Evolutionary conservation across 2,113 vertebrate genomes (phyloP).

Genomic region (Erythrocercus mccallii): DNA sequence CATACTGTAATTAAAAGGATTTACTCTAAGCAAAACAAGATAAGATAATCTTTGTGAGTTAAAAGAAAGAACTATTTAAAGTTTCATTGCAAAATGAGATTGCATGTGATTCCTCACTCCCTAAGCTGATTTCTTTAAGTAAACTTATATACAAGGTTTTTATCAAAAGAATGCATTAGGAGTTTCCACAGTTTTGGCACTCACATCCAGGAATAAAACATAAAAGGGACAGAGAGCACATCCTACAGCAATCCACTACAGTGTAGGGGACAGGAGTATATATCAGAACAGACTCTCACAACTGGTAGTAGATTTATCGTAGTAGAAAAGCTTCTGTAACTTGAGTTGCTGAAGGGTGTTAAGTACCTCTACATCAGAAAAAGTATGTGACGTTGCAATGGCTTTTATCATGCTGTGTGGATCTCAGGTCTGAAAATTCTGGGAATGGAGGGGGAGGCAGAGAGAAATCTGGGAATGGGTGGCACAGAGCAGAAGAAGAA

Average conservation of each 20-base stretch:
- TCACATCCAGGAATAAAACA: background rate
- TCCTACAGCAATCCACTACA: background rate
- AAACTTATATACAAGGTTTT: background rate
- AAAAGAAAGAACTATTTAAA: background rate
- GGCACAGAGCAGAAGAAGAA: background rate
- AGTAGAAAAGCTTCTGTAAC: background rate
- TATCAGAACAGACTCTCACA: background rate
- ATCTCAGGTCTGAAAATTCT: background rate
- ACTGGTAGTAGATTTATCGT: rapidly evolving
- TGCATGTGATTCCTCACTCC: background rate
- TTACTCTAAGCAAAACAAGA: background rate
- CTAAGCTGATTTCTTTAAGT: background rate
- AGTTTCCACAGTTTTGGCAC: background rate
- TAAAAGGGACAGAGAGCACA: background rate
- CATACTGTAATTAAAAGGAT: background rate
- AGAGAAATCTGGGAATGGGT: background rate
- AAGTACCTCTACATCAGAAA: background rate
- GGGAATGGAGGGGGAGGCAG: background rate
- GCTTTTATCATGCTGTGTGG: background rate
- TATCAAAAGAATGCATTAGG: background rate
- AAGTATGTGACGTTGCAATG: background rate
- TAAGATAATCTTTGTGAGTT: background rate
- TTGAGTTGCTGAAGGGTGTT: background rate
- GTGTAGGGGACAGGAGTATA: background rate
- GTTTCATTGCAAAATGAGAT: background rate